These are phyloP conservation scores for Heterohyrax brucei DNA, from an alignment of 2,797 vertebrate species.

Conservation along the genomic window DNA sequence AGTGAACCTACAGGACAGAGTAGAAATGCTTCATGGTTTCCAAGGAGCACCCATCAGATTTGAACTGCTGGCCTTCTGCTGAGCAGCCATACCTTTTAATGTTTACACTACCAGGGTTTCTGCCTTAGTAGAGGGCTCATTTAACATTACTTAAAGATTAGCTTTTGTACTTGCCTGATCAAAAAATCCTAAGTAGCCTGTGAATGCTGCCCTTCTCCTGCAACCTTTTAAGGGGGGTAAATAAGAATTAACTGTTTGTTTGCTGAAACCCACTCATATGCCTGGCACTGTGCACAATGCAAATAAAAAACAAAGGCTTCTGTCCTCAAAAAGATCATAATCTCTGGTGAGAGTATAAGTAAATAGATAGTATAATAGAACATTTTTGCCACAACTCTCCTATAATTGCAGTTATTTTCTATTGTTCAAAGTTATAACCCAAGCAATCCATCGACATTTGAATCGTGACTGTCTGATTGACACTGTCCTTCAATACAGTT, in stretches of 20 bases:
- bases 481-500: constrained; percentile 50
- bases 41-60: no score
- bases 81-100: no score
- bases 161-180: not conserved
- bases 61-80: no score
- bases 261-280: not conserved
- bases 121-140: no score
- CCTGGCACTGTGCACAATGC: not conserved
- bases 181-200: not conserved
- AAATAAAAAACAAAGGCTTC: not conserved
- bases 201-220: not conserved
- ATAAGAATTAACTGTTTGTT: not conserved
- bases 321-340: constrained; percentile 13
- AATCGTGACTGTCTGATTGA: constrained; percentile 42
- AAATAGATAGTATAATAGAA: not conserved
- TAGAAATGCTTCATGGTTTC: no score
- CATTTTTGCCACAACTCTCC: not conserved
- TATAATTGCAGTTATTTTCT: not conserved
- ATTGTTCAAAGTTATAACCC: constrained; percentile 48
- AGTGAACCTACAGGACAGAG: no score
- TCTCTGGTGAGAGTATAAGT: not conserved
- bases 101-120: no score
- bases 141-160: not conserved
- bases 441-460: constrained; percentile 42
- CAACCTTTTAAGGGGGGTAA: not conserved